These are phyloP conservation scores for Crax fasciolata DNA, from an alignment of 2,797 vertebrate genomes.

Conservation along the genomic window DNA sequence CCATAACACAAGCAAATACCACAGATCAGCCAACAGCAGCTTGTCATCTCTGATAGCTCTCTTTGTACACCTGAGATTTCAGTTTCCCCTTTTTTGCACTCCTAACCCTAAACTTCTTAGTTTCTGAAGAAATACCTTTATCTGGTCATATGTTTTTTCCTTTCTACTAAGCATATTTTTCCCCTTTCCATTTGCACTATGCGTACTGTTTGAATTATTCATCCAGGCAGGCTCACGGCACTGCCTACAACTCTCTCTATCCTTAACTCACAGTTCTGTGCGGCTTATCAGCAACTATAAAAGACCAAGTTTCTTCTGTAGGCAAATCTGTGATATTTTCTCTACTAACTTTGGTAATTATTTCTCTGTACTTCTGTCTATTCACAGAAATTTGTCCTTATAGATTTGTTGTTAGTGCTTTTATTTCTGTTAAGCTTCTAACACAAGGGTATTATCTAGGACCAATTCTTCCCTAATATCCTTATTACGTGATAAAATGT, in stretches of 20 bases:
- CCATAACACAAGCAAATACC: not conserved
- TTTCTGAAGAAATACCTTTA: not conserved
- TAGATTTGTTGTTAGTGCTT: not conserved
- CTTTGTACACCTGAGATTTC: not conserved
- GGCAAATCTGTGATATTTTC: not conserved
- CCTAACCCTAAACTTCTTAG: not conserved
- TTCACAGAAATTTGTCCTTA: not conserved
- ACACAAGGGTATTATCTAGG: not conserved
- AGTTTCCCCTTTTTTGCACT: not conserved
- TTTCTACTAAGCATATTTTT: not conserved
- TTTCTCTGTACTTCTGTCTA: not conserved
- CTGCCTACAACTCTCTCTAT: not conserved
- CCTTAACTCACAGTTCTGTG: not conserved
- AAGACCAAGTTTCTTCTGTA: not conserved
- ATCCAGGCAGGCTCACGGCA: not conserved
- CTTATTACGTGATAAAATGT: not conserved
- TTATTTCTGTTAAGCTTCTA: not conserved
- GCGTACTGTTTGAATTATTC: not conserved
- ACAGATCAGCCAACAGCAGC: not conserved
- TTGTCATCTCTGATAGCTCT: not conserved
- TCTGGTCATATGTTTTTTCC: not conserved
- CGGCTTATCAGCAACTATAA: not conserved
- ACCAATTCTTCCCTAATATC: not conserved
- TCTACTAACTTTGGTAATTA: not conserved
- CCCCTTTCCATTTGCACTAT: not conserved